Percentiles rank a stretch among this genome's conserved stretches.
Evolutionary conservation across 2,888 invertebrate genomes (phyloP).

Genomic region (Biston stratarius): DNA sequence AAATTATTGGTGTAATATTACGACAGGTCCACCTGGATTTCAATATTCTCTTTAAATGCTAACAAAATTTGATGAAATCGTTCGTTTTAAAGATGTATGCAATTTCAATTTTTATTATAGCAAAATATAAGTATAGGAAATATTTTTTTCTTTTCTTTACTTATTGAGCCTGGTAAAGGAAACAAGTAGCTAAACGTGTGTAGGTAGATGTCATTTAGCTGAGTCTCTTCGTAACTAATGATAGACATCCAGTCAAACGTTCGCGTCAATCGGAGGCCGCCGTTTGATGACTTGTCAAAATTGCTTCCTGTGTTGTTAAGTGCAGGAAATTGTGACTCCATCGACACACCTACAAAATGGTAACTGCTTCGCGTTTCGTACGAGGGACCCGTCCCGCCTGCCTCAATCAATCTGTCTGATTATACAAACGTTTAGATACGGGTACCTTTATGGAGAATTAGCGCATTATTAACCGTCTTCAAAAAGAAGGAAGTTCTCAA

Average conservation of each 20-base stretch:
- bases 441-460: not conserved
- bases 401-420: slow-evolving; percentile 17
- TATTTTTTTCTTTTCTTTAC: too few species aligned
- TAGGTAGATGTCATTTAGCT: slow-evolving; percentile 51
- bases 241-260: slow-evolving; percentile 65
- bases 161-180: slow-evolving; percentile 8
- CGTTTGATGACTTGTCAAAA: slow-evolving; percentile 85
- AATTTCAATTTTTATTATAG: too few species aligned
- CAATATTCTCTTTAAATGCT: slow-evolving; percentile 6
- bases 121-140: too few species aligned
- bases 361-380: slow-evolving; percentile 59
- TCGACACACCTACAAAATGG: slow-evolving; percentile 77
- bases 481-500: too few species aligned
- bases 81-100: slow-evolving; percentile 12
- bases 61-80: not conserved
- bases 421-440: slow-evolving; percentile 3
- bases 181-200: slow-evolving; percentile 40
- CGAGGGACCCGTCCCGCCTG: slow-evolving; percentile 17
- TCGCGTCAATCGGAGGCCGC: slow-evolving; percentile 73
- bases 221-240: slow-evolving; percentile 65
- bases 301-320: slow-evolving; percentile 85
- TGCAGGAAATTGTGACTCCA: slow-evolving; percentile 86
- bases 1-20: slow-evolving; percentile 30
- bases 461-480: too few species aligned
- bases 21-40: slow-evolving; percentile 20